These are phyloP conservation scores for Channa striata DNA, from an alignment of 2,797 vertebrate species.

Conservation along the genomic window DNA sequence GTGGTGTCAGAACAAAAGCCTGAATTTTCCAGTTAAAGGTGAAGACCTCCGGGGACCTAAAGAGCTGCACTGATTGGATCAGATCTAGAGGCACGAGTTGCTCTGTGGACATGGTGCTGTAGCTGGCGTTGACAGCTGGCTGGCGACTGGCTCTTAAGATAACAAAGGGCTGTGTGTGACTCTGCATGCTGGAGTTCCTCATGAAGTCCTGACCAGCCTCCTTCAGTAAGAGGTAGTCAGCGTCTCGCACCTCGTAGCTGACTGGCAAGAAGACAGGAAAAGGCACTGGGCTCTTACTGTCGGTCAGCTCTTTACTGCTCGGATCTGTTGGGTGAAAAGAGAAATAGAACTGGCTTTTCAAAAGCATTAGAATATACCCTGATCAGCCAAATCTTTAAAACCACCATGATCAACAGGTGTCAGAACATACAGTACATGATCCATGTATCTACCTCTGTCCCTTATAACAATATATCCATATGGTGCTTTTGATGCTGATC, in stretches of 20 bases:
- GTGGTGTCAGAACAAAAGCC: constrained; percentile 86
- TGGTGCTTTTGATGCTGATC: no score
- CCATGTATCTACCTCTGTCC: no score
- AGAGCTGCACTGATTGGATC: constrained; percentile 84
- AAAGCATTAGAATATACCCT: not conserved
- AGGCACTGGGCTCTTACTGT: constrained; percentile 86
- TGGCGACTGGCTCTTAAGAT: constrained; percentile 86
- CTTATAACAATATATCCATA: no score
- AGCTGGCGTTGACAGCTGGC: constrained; percentile 89
- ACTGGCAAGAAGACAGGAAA: constrained; percentile 92
- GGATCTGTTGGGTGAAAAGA: constrained; percentile 84
- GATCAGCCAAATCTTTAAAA: no score
- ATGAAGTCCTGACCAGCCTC: constrained; percentile 96
- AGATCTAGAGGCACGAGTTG: constrained; percentile 87
- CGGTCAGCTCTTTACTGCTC: constrained; percentile 87
- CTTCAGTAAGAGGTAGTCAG: constrained; percentile 92
- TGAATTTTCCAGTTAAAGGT: constrained; percentile 91
- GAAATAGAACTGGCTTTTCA: not conserved
- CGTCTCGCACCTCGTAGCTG: constrained; percentile 89
- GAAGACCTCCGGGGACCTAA: constrained; percentile 82
- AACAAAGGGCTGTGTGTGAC: constrained; percentile 92
- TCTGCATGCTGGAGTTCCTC: constrained; percentile 95
- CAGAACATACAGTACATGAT: no score
- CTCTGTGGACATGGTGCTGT: constrained; percentile 86
- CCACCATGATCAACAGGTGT: no score